Conservation (phyloP, 1,140 invertebrate species). For the Bombus polaris region DNA sequence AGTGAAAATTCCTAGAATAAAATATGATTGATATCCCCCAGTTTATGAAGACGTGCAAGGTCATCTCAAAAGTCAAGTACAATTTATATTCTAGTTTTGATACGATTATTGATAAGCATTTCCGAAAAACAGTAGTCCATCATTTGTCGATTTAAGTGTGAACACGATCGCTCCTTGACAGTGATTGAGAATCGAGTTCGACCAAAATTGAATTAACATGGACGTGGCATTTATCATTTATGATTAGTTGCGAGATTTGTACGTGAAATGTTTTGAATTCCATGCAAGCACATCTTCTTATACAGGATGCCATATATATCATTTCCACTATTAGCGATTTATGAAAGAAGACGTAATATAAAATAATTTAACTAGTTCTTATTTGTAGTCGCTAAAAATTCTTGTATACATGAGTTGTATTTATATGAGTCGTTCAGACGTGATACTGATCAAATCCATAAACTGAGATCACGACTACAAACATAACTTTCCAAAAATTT, state of each 20-base stretch:
- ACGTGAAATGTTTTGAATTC: not conserved
- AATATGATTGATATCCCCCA: not conserved
- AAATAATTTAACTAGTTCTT: not conserved
- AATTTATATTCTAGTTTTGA: not conserved
- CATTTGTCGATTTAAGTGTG: not conserved
- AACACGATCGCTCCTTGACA: slow-evolving; percentile 1
- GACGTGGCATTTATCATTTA: slow-evolving; percentile 1
- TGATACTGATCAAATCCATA: not conserved
- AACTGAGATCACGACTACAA: not conserved
- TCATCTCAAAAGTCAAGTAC: not conserved
- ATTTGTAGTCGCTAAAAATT: no score
- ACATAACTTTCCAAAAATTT: not conserved
- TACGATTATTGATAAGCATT: slow-evolving; percentile 8
- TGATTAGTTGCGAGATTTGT: not conserved
- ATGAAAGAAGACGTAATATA: not conserved
- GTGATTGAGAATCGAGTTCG: not conserved
- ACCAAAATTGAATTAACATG: not conserved
- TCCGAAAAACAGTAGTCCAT: not conserved
- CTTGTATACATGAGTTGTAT: no score
- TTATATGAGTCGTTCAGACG: no score
- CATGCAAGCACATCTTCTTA: not conserved
- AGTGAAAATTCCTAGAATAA: not conserved
- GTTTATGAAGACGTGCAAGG: not conserved
- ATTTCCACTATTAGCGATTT: not conserved
- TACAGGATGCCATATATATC: not conserved